phyloP scores from a whole-genome alignment of 2,888 invertebrate species.

The Tethea ocularis region DNA sequence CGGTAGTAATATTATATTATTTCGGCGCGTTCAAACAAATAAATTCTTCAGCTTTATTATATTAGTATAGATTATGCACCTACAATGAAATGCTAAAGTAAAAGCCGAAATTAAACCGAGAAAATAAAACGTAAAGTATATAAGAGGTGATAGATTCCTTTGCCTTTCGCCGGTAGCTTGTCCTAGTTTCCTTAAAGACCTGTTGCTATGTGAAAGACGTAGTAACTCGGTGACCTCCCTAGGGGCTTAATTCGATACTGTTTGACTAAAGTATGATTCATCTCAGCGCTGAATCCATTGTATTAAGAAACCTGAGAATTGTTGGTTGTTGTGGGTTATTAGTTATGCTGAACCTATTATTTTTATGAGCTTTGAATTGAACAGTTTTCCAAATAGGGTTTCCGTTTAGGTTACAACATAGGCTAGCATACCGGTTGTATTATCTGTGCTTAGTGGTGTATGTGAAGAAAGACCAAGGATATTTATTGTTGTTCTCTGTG shows the following conservation, averaged over 20 bases:
- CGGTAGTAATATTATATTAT: constrained; percentile 1
- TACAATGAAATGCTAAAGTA: not conserved
- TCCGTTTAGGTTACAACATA: no score
- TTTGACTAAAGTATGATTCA: constrained; percentile 52
- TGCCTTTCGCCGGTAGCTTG: constrained; percentile 1
- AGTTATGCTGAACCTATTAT: not conserved
- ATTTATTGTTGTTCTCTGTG: no score
- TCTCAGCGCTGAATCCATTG: not conserved
- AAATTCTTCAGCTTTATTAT: constrained; percentile 8
- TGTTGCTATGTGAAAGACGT: constrained; percentile 61
- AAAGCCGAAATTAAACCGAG: not conserved
- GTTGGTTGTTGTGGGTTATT: not conserved
- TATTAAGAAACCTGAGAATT: not conserved
- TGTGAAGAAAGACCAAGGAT: no score
- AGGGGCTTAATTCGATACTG: constrained; percentile 58
- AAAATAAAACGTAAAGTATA: not conserved
- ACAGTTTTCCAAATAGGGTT: no score
- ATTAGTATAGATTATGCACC: not conserved
- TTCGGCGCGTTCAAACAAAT: constrained; percentile 14
- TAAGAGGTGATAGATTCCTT: not conserved
- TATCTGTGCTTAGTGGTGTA: no score
- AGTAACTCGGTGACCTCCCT: constrained; percentile 42
- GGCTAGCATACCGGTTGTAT: no score
- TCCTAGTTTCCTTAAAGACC: constrained; percentile 61
- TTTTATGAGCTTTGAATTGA: no score